Conservation (phyloP, 2,888 invertebrate species). For the Hirudinaria manillensis region DNA sequence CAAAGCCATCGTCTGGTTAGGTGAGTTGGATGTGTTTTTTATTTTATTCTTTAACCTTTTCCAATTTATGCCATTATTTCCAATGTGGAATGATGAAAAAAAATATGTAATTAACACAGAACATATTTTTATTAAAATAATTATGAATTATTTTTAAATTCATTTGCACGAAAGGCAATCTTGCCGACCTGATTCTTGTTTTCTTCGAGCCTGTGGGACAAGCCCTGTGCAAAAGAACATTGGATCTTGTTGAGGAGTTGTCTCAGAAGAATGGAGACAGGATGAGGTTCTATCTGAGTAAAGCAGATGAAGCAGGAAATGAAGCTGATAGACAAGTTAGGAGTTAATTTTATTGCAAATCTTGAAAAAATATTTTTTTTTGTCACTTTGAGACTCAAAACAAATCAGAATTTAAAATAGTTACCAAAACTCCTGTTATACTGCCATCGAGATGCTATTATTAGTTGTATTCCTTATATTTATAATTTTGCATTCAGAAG, state of each 20-base stretch:
- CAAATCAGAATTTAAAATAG: too few species aligned
- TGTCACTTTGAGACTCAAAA: too few species aligned
- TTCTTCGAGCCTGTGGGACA: constrained; percentile 63
- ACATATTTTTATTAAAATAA: neutral
- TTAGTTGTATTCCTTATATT: neutral
- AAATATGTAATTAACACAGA: neutral
- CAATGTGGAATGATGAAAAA: too few species aligned
- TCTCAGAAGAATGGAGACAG: constrained; percentile 58
- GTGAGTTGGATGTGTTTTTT: constrained; percentile 45
- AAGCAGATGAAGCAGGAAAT: constrained; percentile 61
- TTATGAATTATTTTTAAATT: neutral
- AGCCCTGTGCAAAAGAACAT: constrained; percentile 60
- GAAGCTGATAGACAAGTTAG: constrained; percentile 59
- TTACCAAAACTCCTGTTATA: neutral
- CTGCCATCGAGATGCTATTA: neutral
- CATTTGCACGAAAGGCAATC: constrained; percentile 46
- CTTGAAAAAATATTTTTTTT: too few species aligned
- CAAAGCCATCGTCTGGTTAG: constrained; percentile 59
- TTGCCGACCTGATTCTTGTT: constrained; percentile 60
- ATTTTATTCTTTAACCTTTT: neutral
- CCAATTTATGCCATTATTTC: too few species aligned
- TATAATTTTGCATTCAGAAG: constrained; percentile 22
- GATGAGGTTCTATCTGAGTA: constrained; percentile 59
- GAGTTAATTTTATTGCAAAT: neutral
- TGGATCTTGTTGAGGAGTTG: constrained; percentile 59